Conservation (phyloP, 92 coral and sea anemone genomes). For the Porites cylindrica region DNA sequence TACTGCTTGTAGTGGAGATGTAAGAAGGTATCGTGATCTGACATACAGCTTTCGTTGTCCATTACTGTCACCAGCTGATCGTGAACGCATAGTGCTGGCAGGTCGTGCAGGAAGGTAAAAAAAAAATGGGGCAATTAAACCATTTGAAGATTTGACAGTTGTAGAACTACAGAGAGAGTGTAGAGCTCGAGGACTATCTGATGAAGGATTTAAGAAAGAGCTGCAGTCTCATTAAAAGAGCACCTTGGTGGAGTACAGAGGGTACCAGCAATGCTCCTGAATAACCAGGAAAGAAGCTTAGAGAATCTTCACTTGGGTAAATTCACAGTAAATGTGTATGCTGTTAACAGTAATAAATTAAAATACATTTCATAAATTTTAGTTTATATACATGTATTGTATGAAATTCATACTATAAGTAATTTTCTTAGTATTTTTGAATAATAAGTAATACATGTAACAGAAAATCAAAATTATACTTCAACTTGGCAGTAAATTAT, state of each 20-base stretch:
- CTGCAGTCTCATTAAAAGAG: slow-evolving; percentile 36
- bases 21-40: slow-evolving; percentile 29
- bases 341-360: background rate
- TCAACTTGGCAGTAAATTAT: too few relatives aligned
- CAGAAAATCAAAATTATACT: too few relatives aligned
- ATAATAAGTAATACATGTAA: too few relatives aligned
- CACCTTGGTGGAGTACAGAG: slow-evolving; percentile 54
- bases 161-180: slow-evolving; percentile 52
- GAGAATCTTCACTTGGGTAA: slow-evolving; percentile 38
- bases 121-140: slow-evolving; percentile 54
- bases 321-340: background rate
- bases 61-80: slow-evolving; percentile 33
- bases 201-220: slow-evolving; percentile 37
- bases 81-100: slow-evolving; percentile 29
- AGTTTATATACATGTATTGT: background rate
- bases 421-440: too few relatives aligned
- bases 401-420: background rate
- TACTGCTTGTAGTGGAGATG: slow-evolving; percentile 49
- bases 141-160: slow-evolving; percentile 43
- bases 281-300: slow-evolving; percentile 50
- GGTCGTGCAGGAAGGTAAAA: slow-evolving; percentile 45
- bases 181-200: slow-evolving; percentile 42
- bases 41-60: slow-evolving; percentile 42
- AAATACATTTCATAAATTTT: background rate
- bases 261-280: slow-evolving; percentile 54